Evolutionary conservation across 2,888 invertebrate genomes (phyloP), one percentile per base, ranked within the genome.

Genomic region (Plebejus melissa): DNA sequence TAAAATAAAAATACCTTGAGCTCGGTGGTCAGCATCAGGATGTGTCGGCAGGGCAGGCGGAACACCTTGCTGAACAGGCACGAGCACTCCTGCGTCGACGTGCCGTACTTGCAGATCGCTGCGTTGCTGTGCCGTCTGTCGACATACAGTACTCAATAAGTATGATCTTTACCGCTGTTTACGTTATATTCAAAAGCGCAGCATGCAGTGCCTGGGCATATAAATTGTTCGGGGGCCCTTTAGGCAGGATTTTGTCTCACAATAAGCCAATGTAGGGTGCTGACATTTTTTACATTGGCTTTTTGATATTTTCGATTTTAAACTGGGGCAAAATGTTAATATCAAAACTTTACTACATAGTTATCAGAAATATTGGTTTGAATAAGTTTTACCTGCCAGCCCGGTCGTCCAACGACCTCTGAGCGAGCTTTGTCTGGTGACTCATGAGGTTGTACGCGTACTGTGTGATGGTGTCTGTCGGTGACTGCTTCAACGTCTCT

Each of bases 41-140:
- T 94, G 71, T 94, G 94, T 2, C 94, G 76, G 81, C 94, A 94
- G 0, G 94, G 94, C 77, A 94, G 80, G 54, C 91, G 84, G 86
- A 94, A 94, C 82, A 94, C 94, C 78, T 92, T 91, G 84, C 94
- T 94, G 86, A 94, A 94, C 7, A 94, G 83, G 32, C 94, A 94
- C 1, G 93, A 93, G 74, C 94, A 94, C 78, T 94, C 94, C 80
- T 94, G 94, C 0, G 94, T 94, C 0, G 93, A 93, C 0, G 94
- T 94, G 5, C 94, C 94, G 82, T 93, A 94, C 77, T 92, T 94
- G 80, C 90, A 91, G 6, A 94, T 93, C 22, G 92, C 93, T 0
- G 90, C 89, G 75, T 90, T 92, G 80, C 91, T 93, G 81, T 93
- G 91, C 1, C 90, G 81, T 76, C 92, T 92, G 86, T 13, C 16